Evolutionary conservation across 92 coral and sea anemone species (phyloP).

Genomic region (Bergia puertoricense): DNA sequence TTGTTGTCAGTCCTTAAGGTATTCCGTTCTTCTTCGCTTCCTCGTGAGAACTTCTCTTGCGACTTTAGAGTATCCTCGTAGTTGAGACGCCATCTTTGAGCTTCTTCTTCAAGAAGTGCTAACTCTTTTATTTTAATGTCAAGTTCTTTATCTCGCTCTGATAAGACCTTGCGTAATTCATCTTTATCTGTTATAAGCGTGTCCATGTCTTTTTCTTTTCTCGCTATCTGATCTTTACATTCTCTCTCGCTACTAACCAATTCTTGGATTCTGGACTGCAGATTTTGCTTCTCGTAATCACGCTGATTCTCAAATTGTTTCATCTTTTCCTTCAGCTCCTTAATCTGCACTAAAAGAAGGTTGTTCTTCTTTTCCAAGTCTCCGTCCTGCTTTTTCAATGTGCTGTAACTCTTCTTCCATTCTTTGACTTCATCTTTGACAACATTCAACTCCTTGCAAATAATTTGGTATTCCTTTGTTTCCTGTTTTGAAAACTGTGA

Average conservation of each 20-base stretch:
- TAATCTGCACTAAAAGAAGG: background rate
- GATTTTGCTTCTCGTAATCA: background rate
- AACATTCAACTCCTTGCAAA: constrained; percentile 16
- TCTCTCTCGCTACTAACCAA: background rate
- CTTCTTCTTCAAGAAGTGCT: background rate
- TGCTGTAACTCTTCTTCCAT: constrained; percentile 13
- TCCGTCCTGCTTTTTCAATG: background rate
- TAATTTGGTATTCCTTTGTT: constrained; percentile 9
- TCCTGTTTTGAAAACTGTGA: constrained; percentile 25
- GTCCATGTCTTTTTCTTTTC: background rate
- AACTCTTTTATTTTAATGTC: background rate
- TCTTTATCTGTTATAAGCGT: background rate
- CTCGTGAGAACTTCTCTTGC: constrained; percentile 1
- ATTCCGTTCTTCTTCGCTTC: constrained; percentile 11
- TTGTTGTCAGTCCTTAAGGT: constrained; percentile 7
- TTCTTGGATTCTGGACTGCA: constrained; percentile 10
- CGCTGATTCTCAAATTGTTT: background rate
- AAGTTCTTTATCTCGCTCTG: constrained; percentile 21
- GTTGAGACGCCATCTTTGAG: background rate
- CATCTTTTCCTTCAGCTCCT: constrained; percentile 7
- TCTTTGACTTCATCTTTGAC: constrained; percentile 8
- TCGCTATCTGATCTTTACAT: constrained; percentile 5
- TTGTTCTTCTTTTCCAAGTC: constrained; percentile 8
- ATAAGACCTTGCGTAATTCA: background rate
- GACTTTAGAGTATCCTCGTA: constrained; percentile 3